Evolutionary conservation across 2,888 invertebrate species (phyloP), one percentile per base, ranked within the genome.

Genomic region (Kryphioiulus occultus): DNA sequence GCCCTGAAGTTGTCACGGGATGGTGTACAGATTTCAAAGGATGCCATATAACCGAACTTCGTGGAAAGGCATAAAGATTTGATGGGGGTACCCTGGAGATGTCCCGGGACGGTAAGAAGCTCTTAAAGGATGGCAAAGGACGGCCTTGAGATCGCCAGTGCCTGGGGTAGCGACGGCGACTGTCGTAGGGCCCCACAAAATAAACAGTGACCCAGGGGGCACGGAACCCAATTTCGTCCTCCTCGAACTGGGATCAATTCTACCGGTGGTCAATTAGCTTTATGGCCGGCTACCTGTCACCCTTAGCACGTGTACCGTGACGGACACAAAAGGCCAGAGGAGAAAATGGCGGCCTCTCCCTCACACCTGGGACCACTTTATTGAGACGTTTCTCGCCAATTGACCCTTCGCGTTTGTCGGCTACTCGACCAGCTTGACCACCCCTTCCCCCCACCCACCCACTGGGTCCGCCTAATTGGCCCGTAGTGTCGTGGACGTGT

Each of bases 201-300:
- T n/a, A 12, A 59, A 59, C 59, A n/a, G 59, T 59, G 19, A 59
- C 59, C 59, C 59, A 59, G 19, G n/a, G 35, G 59, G 53, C 53
- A 53, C 12, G 53, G 53, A 4, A 59, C 59, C 59, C 59, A 59
- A 59, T 59, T 59, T 9, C 68, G 68, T 7, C 68, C 68, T 26
- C 12, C 19, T 26, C n/a, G 9, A 26, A 68, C 68, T 5, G 26
- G 22, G 68, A 68, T 68, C 44, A 9, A 15, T 44, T 68, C 26
- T 68, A 26, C 26, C 26, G 68, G 26, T 68, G 68, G 68, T 68
- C 68, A 68, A 68, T 68, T 68, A 68, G 68, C 68, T 68, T 68
- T 68, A 26, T 68, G 26, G 68, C 68, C 26, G 68, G 68, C 68
- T 68, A 68, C 68, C 68, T 68, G 68, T 68, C 68, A 68, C 68